These are phyloP conservation scores for Apodemia mormo DNA, from an alignment of 2,888 invertebrate species.

Conservation along the genomic window DNA sequence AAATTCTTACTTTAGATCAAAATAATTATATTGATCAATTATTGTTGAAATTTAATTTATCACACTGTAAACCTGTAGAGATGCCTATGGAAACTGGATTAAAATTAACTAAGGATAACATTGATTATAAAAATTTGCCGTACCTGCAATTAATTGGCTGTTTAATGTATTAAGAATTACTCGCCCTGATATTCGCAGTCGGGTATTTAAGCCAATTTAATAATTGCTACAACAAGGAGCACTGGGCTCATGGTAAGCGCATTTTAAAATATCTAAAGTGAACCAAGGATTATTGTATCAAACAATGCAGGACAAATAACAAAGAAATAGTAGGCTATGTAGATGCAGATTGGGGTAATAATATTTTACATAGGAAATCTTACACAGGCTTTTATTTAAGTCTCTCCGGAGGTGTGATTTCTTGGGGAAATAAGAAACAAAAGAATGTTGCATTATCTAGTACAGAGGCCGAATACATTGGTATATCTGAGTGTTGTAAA, in stretches of 20 bases:
- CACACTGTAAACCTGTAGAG: constrained; percentile 27
- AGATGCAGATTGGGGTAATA: constrained; percentile 30
- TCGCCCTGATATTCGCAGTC: constrained; percentile 28
- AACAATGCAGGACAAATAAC: constrained; percentile 21
- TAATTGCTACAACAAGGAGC: constrained; percentile 27
- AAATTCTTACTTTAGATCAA: constrained; percentile 30
- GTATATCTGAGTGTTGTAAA: too few relatives aligned
- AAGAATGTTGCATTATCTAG: constrained; percentile 26
- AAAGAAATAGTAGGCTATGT: constrained; percentile 23
- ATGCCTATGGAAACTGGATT: constrained; percentile 29
- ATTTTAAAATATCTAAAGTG: constrained; percentile 28
- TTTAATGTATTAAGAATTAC: constrained; percentile 30
- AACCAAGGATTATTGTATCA: constrained; percentile 28
- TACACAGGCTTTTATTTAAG: constrained; percentile 30
- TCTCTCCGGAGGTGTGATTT: constrained; percentile 25
- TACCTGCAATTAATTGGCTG: constrained; percentile 28
- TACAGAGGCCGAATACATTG: too few relatives aligned
- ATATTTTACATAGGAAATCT: constrained; percentile 29
- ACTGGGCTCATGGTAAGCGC: constrained; percentile 30
- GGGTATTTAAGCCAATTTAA: constrained; percentile 32
- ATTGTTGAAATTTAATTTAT: constrained; percentile 28
- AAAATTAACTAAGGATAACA: constrained; percentile 24
- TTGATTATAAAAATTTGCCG: constrained; percentile 27
- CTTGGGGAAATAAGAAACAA: constrained; percentile 30
- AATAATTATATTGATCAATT: constrained; percentile 32